Base-by-base conservation (phyloP, 2,888 invertebrate genomes). In the Sympetrum striolatum region DNA sequence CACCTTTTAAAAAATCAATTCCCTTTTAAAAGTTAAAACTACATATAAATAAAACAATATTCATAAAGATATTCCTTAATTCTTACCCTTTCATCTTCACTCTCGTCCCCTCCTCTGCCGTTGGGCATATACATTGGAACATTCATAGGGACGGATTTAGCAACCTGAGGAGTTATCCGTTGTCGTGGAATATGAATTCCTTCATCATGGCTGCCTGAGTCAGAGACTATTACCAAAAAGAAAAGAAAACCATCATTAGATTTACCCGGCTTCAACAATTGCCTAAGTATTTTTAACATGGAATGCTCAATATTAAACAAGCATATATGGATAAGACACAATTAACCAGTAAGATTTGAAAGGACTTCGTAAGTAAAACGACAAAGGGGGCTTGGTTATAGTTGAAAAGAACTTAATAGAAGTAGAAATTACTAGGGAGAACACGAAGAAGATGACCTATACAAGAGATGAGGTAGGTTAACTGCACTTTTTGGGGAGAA, bases 91-190 rank as follows among this genome's bases (percentile, higher is more conserved):
- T 95, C 96, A 90, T 96, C 96, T 81, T 94, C 94, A 86, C 93
- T 93, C 22, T 93, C 94, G 80, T 93, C 92, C 90, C 92, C 91
- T 92, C 94, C 93, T 92, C 95, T 93, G 92, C 93, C 92, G 92
- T 92, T 92, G 90, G 86, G 86, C 60, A 86, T 64, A n/a, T 86
- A 96, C 91, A 93, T 94, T 90, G 97, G 97, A 94, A 98, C 96
- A 93, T 96, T 96, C 93, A 98, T 96, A 73, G 98, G 98, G 93
- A 97, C 94, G 92, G 97, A 97, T 93, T 96, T 96, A 80, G 97
- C 97, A 92, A 97, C 92, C 90, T 93, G 94, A 91, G 95, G 94
- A 35, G 94, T 93, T 81, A 93, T 93, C 91, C 93, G 93, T 90
- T 92, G 91, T 90, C 95, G 94, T 6, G 95, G 93, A 91, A 96